These are phyloP conservation scores for Mungos mungo DNA, from an alignment of 2,113 vertebrate genomes.

Conservation along the genomic window DNA sequence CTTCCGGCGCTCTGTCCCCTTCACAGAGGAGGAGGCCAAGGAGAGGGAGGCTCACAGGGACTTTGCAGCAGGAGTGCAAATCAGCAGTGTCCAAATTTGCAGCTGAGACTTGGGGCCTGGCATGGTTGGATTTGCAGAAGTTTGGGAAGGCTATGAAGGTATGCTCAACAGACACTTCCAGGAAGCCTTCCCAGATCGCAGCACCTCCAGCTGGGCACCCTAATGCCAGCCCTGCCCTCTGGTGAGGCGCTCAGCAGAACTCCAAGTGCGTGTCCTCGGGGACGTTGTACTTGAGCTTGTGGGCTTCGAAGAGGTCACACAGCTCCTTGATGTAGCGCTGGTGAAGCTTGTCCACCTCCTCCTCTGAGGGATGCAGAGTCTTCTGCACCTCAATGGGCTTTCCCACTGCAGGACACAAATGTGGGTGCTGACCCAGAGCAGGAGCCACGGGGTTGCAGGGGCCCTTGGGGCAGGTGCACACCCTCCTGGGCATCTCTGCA, in stretches of 20 bases:
- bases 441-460: not conserved
- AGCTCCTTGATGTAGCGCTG: conserved; percentile 90
- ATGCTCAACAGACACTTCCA: not conserved
- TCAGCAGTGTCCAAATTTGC: not conserved
- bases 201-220: not conserved
- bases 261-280: conserved; percentile 90
- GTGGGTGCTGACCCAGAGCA: not conserved
- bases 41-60: not conserved
- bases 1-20: not conserved
- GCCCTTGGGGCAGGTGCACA: not conserved
- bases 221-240: not conserved
- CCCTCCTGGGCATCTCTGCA: not conserved
- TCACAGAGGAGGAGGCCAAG: not conserved
- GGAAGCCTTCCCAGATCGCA: not conserved
- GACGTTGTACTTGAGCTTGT: conserved; percentile 91
- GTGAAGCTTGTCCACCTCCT: conserved; percentile 90
- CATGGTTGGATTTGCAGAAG: not conserved
- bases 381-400: conserved; percentile 90
- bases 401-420: conserved; percentile 87
- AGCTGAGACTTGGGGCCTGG: not conserved
- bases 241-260: conserved; percentile 86
- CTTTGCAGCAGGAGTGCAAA: not conserved
- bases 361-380: conserved; percentile 82
- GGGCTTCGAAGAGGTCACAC: conserved; percentile 91
- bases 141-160: not conserved